phyloP scores from a whole-genome alignment of 2,113 vertebrate species.

The Daubentonia madagascariensis region DNA sequence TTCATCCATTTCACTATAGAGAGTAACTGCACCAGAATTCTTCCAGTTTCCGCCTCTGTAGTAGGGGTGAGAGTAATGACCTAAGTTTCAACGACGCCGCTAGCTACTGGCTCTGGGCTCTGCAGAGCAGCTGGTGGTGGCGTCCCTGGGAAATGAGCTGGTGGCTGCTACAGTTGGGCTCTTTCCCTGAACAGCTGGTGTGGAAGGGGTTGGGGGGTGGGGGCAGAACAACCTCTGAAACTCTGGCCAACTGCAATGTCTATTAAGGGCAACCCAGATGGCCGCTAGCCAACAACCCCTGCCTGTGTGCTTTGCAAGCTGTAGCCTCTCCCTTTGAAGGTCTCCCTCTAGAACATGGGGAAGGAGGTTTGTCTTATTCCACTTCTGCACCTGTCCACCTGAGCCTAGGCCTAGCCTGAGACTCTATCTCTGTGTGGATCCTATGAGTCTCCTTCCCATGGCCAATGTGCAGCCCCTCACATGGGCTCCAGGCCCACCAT shows the following conservation, averaged over 20 bases:
- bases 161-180: constrained; percentile 8
- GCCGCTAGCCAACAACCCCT: not conserved
- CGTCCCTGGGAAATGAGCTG: constrained; percentile 36
- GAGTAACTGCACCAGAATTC: not conserved
- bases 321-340: constrained; percentile 16
- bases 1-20: not conserved
- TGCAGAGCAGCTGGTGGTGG: not conserved
- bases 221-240: constrained; percentile 29
- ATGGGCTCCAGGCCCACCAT: not conserved
- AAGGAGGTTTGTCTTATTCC: not conserved
- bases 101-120: not conserved
- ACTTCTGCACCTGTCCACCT: not conserved
- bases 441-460: not conserved
- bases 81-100: not conserved
- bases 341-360: not conserved
- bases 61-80: not conserved
- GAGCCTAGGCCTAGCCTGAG: not conserved
- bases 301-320: not conserved
- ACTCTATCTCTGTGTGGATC: not conserved
- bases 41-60: not conserved
- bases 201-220: not conserved
- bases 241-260: not conserved
- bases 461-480: no score
- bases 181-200: constrained; percentile 51
- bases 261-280: constrained; percentile 45